phyloP scores from a whole-genome alignment of 2,888 invertebrate species.

The Phasia obesa region DNA sequence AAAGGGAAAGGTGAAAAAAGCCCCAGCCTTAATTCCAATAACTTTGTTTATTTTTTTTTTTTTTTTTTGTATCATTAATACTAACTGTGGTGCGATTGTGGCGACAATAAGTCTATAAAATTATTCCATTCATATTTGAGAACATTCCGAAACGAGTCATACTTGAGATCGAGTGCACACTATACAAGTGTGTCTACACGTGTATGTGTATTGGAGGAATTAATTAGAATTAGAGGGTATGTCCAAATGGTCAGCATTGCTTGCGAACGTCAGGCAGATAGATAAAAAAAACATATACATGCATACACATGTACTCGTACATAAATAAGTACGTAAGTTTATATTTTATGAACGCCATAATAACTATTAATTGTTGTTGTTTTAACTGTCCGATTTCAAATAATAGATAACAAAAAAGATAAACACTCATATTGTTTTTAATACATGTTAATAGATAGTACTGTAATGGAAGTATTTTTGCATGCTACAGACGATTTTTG shows the following conservation, averaged over 20 bases:
- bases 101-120: constrained; percentile 68
- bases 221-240: constrained; percentile 54
- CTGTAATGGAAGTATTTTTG: background rate
- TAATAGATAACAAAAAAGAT: constrained; percentile 59
- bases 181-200: too few relatives aligned
- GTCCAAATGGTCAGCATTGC: constrained; percentile 22
- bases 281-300: background rate
- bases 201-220: constrained; percentile 27
- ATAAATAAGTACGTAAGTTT: background rate
- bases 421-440: constrained; percentile 28
- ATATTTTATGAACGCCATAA: constrained; percentile 60
- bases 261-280: background rate
- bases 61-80: constrained; percentile 31
- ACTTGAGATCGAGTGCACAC: constrained; percentile 11
- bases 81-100: constrained; percentile 28
- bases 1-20: background rate
- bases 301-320: background rate
- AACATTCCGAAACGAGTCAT: constrained; percentile 53
- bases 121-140: constrained; percentile 60
- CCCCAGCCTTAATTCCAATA: constrained; percentile 35
- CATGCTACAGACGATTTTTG: background rate
- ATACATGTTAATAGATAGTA: constrained; percentile 11
- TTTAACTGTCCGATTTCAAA: constrained; percentile 65
- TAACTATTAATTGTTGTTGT: constrained; percentile 64
- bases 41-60: constrained; percentile 27